Percentiles rank a stretch among this genome's conserved stretches.
Conservation (phyloP, 2,113 vertebrate genomes). For the Zeus faber region DNA sequence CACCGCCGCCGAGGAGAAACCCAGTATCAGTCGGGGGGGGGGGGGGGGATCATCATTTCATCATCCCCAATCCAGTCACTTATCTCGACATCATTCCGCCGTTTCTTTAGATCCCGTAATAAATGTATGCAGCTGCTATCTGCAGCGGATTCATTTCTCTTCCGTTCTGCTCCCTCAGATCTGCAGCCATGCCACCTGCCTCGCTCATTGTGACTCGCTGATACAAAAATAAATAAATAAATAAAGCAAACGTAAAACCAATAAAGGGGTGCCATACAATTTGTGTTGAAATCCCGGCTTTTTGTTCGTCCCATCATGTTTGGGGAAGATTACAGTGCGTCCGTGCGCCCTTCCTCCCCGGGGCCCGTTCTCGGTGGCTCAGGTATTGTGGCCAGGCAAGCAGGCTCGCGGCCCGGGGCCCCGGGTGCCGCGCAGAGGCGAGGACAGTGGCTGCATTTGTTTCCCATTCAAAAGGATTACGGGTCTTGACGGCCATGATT, state of each 20-base stretch:
- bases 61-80: conserved; percentile 46
- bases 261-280: conserved; percentile 54
- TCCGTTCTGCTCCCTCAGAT: conserved; percentile 21
- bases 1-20: conserved; percentile 46
- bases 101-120: conserved; percentile 9
- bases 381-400: conserved; percentile 77
- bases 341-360: conserved; percentile 48
- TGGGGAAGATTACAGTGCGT: conserved; percentile 70
- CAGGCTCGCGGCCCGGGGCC: conserved; percentile 80
- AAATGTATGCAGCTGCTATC: conserved; percentile 3
- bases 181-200: conserved; percentile 33
- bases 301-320: conserved; percentile 67
- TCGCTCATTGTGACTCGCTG: conserved; percentile 40
- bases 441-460: conserved; percentile 87
- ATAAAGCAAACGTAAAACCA: conserved; percentile 42
- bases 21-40: conserved; percentile 18
- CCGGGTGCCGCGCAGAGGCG: conserved; percentile 51
- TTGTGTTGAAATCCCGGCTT: conserved; percentile 52
- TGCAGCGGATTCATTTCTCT: conserved; percentile 10
- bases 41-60: conserved; percentile 27
- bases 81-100: conserved; percentile 18
- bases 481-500: conserved; percentile 95
- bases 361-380: conserved; percentile 46
- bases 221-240: conserved; percentile 36
- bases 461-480: conserved; percentile 92